Percentiles rank a stretch among this genome's conserved stretches.
phyloP scores from a whole-genome alignment of 2,797 vertebrate genomes.

The Eidolon dupreanum region DNA sequence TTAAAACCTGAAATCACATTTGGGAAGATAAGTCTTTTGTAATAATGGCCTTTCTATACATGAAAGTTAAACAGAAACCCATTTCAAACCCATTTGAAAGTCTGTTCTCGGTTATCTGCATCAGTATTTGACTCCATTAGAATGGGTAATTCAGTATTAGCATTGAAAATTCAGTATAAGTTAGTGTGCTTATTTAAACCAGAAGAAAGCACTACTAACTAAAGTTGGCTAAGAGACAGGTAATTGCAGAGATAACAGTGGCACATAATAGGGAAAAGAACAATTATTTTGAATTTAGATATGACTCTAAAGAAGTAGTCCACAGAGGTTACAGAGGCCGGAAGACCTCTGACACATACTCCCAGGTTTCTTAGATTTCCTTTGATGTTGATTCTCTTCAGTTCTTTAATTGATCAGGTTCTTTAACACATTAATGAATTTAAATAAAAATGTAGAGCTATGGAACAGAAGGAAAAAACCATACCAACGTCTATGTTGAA shows the following conservation, averaged over 20 bases:
- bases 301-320: not conserved
- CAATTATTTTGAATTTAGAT: not conserved
- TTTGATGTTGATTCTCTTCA: not conserved
- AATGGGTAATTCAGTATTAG: not conserved
- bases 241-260: not conserved
- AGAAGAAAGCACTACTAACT: not conserved
- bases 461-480: not conserved
- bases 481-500: not conserved
- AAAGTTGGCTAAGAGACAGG: not conserved
- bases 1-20: not conserved
- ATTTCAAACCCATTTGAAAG: constrained; percentile 1
- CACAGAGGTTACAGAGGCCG: not conserved
- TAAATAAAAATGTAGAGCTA: not conserved
- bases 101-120: not conserved
- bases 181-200: not conserved
- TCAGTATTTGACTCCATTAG: not conserved
- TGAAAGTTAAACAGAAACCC: not conserved
- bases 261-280: not conserved
- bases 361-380: not conserved
- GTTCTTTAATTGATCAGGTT: not conserved
- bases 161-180: not conserved
- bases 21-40: not conserved
- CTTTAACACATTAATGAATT: not conserved
- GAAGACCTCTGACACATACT: fast-evolving
- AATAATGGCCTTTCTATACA: not conserved